Evolutionary conservation across 2,113 vertebrate species (phyloP).

Genomic region (Apus apus): DNA sequence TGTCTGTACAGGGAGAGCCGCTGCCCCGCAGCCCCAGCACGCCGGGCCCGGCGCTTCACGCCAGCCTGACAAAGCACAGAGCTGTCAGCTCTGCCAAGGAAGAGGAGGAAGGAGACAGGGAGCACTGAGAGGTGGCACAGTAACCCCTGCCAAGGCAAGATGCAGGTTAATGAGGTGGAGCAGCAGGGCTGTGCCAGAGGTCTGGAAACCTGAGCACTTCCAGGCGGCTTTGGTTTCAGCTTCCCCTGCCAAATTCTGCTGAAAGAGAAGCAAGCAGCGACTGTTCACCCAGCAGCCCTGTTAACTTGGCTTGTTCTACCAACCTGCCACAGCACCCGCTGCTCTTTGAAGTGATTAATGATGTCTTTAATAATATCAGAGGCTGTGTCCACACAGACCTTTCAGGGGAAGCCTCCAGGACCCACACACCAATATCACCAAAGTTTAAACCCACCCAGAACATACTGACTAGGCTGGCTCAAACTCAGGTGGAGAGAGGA

Average conservation of each 20-base stretch:
- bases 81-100: not conserved
- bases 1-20: not conserved
- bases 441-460: not conserved
- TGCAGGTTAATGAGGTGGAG: slow-evolving; percentile 29
- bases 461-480: not conserved
- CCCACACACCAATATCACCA: not conserved
- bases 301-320: not conserved
- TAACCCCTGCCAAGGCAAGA: slow-evolving; percentile 5
- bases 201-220: not conserved
- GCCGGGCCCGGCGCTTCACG: not conserved
- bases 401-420: not conserved
- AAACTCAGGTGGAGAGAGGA: too few species aligned
- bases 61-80: not conserved
- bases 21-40: not conserved
- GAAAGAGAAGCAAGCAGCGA: not conserved
- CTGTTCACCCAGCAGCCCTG: slow-evolving; percentile 10
- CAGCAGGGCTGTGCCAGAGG: not conserved
- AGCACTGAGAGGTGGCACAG: not conserved
- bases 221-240: slow-evolving; percentile 13
- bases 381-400: not conserved
- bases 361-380: not conserved
- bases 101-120: not conserved
- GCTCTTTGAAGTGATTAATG: slow-evolving; percentile 28
- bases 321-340: not conserved
- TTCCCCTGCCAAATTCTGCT: slow-evolving; percentile 39